phyloP scores from a whole-genome alignment of 2,797 vertebrate species.

The Labroides dimidiatus region DNA sequence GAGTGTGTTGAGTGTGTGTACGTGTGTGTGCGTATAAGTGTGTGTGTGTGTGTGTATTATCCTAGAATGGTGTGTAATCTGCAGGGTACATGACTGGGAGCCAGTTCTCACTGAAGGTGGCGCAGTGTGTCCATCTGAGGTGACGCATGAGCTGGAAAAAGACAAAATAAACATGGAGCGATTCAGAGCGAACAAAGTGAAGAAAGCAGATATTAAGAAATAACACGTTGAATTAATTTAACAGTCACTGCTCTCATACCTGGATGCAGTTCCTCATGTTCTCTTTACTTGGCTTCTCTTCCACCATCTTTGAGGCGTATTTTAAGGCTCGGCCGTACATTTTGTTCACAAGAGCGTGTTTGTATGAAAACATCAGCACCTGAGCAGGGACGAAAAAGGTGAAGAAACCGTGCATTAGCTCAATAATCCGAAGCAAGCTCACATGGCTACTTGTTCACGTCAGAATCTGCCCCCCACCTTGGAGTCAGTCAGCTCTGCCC shows the following conservation, averaged over 20 bases:
- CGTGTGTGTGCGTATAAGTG: conserved; percentile 2
- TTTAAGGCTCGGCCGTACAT: conserved; percentile 96
- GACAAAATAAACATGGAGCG: background rate
- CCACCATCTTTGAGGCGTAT: conserved; percentile 93
- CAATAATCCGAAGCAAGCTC: no score
- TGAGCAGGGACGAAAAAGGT: conserved; percentile 58
- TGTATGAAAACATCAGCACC: conserved; percentile 97
- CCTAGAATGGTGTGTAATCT: conserved; percentile 95
- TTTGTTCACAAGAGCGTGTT: conserved; percentile 94
- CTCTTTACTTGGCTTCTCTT: conserved; percentile 98
- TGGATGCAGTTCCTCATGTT: conserved; percentile 98
- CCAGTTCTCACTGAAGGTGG: conserved; percentile 94
- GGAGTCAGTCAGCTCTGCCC: conserved; percentile 94
- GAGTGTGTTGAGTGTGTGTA: conserved; percentile 17
- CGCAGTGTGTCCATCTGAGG: conserved; percentile 94
- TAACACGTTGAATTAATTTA: background rate
- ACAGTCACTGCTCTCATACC: conserved; percentile 69
- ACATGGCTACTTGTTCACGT: background rate
- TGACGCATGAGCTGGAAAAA: conserved; percentile 91
- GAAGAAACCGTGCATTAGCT: background rate
- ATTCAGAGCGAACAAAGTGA: background rate
- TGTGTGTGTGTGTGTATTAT: conserved; percentile 13
- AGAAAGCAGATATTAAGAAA: background rate
- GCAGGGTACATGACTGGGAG: conserved; percentile 96
- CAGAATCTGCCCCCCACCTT: conserved; percentile 84